Percentiles rank a stretch among this genome's conserved stretches.
Conservation (phyloP, 1,140 invertebrate genomes). For the Macrocentrus cingulum region DNA sequence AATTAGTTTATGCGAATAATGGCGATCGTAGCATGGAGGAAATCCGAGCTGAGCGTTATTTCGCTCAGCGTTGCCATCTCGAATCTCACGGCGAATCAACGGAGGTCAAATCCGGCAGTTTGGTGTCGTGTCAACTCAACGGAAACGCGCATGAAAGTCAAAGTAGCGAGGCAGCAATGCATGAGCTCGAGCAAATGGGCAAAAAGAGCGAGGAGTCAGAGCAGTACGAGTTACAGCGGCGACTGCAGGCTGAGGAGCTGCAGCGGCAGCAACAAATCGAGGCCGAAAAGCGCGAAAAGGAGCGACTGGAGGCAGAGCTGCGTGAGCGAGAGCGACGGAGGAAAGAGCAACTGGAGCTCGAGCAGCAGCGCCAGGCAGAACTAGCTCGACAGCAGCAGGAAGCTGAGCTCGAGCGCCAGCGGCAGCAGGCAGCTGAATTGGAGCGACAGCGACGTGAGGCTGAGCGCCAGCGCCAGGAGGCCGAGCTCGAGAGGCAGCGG, state of each 20-base stretch:
- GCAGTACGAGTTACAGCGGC: slow-evolving; percentile 32
- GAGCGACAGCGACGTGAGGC: slow-evolving; percentile 37
- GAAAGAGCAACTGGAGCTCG: slow-evolving; percentile 34
- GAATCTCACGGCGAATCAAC: slow-evolving; percentile 11
- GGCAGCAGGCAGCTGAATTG: slow-evolving; percentile 39
- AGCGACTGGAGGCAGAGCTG: slow-evolving; percentile 25
- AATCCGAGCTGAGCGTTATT: slow-evolving; percentile 58
- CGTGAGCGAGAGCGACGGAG: slow-evolving; percentile 37
- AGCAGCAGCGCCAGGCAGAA: slow-evolving; percentile 36
- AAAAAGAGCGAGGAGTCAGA: slow-evolving; percentile 28
- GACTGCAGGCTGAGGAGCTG: slow-evolving; percentile 21
- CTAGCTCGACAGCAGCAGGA: slow-evolving; percentile 38
- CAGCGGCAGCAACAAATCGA: slow-evolving; percentile 32
- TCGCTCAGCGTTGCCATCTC: slow-evolving; percentile 24
- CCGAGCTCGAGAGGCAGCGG: slow-evolving; percentile 30
- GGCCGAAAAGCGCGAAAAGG: slow-evolving; percentile 36
- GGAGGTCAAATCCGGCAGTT: neutral
- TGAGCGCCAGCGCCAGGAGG: slow-evolving; percentile 23
- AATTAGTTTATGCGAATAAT: slow-evolving; percentile 64
- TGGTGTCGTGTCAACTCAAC: neutral
- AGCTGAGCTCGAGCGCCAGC: slow-evolving; percentile 39
- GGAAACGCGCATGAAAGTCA: neutral
- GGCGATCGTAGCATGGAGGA: slow-evolving; percentile 70
- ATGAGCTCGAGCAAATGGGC: neutral
- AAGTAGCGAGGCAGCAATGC: neutral